These are phyloP conservation scores for Caerostris darwini DNA, from an alignment of 1,140 invertebrate species.

Conservation along the genomic window DNA sequence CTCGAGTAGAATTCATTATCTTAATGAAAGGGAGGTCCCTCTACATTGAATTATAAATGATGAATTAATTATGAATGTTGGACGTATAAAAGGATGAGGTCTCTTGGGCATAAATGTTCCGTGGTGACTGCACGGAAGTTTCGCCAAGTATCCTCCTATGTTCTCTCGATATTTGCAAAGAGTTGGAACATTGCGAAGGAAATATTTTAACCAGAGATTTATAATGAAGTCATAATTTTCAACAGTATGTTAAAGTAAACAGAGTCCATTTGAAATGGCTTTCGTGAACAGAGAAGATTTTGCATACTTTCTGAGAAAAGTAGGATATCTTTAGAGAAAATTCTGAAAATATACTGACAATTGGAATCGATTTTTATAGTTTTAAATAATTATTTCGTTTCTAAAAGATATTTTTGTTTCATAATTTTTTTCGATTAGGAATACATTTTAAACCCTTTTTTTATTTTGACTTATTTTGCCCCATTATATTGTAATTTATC, in stretches of 20 bases:
- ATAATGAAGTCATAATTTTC: background rate
- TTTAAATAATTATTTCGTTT: too few relatives aligned
- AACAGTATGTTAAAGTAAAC: background rate
- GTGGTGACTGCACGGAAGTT: background rate
- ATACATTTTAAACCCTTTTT: too few relatives aligned
- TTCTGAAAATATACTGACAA: background rate
- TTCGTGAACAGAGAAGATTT: background rate
- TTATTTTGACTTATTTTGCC: too few relatives aligned
- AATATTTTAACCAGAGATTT: background rate
- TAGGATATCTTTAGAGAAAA: background rate
- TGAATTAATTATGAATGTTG: slow-evolving; percentile 4
- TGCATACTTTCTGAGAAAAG: background rate
- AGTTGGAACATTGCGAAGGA: background rate
- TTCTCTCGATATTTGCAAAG: background rate
- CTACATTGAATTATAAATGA: slow-evolving; percentile 8
- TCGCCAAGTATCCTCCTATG: background rate
- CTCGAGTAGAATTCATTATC: background rate
- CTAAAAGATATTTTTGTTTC: too few relatives aligned
- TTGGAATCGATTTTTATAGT: too few relatives aligned
- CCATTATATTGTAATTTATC: too few relatives aligned
- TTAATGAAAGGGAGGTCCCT: slow-evolving; percentile 13
- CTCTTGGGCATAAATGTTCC: background rate
- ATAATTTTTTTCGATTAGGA: too few relatives aligned
- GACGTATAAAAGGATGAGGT: background rate
- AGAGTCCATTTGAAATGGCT: background rate